Evolutionary conservation across 2,888 invertebrate genomes (phyloP), one percentile per base, ranked within the genome.

Genomic region (Oligia latruncula): DNA sequence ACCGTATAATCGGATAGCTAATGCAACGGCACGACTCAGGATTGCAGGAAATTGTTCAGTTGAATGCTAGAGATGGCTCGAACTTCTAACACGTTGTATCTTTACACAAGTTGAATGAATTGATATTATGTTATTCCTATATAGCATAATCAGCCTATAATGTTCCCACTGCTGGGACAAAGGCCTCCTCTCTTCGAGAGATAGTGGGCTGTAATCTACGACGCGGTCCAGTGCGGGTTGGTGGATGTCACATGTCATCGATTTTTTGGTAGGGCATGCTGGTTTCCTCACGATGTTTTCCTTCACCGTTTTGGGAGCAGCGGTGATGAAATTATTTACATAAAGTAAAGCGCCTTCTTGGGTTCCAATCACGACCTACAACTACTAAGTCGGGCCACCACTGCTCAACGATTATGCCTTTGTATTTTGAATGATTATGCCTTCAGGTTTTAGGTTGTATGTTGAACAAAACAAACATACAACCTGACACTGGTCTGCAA

Each of bases 31-130:
- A 55, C n/a, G 52, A 13, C 6, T 23, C 23, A 35, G n/a, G 55
- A 62, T 73, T 23, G 49, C 20, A 9, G 52, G n/a, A 84, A 23
- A 83, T 49, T 40, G 65, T 65, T 20, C 71, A 65, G n/a, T 64
- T 58, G 15, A 49, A 74, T 67, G 9, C 29, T 49, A 62, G 13
- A 73, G 40, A 71, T 49, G 40, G 8, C 2, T 62, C 4, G 9
- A 17, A 29, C 4, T 52, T 52, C 4, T 3, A 71, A 35, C 20
- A n/a, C 8, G 2, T 13, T 55, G 9, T 40, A 23, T 60, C 15
- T 15, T 52, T 71, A 23, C 4, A 29, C 20, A 20, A 23, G 0
- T 74, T 49, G n/a, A 52, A 55, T 55, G 0, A 43, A 40, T 40
- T 62, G 4, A 77, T 15, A 52, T 6, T 52, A n/a, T n/a, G 5